These are phyloP conservation scores for Pedicia rivosa DNA, from an alignment of 2,888 invertebrate species.

Conservation along the genomic window DNA sequence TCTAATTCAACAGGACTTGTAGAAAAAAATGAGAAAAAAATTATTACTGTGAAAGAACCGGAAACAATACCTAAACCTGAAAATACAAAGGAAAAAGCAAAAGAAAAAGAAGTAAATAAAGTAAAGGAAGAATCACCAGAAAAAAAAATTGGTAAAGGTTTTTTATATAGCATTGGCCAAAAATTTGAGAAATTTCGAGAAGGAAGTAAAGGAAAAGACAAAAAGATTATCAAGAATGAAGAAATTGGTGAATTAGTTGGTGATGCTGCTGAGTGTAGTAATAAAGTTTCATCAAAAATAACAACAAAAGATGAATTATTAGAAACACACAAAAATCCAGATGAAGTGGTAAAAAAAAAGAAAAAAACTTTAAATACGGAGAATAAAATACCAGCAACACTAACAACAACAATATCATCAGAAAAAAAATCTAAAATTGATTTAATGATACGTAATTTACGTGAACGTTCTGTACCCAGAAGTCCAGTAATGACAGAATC, in stretches of 20 bases:
- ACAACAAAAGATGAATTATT: background rate
- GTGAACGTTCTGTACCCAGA: conserved; percentile 49
- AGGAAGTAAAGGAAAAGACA: conserved; percentile 32
- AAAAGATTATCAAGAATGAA: conserved; percentile 13
- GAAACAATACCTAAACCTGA: no score
- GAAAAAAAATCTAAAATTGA: conserved; percentile 33
- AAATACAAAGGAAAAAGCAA: conserved; percentile 12
- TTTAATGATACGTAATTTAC: conserved; percentile 39
- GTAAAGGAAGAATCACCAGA: conserved; percentile 31
- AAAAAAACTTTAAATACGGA: conserved; percentile 12
- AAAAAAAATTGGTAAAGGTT: conserved; percentile 42
- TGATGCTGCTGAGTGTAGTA: background rate
- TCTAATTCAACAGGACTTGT: conserved; percentile 18
- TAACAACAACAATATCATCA: conserved; percentile 16
- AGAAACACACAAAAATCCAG: no score
- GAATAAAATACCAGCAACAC: conserved; percentile 7
- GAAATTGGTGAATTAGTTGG: conserved; percentile 1
- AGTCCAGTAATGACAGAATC: conserved; percentile 42
- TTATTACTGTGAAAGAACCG: no score
- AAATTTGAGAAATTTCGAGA: conserved; percentile 52
- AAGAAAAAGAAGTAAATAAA: conserved; percentile 20
- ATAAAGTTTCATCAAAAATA: background rate
- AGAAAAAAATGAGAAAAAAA: conserved; percentile 22
- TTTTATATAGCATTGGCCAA: conserved; percentile 62
- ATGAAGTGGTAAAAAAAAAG: conserved; percentile 1